Evolutionary conservation across 2,797 vertebrate genomes (phyloP).

Genomic region (Gymnothorax javanicus): DNA sequence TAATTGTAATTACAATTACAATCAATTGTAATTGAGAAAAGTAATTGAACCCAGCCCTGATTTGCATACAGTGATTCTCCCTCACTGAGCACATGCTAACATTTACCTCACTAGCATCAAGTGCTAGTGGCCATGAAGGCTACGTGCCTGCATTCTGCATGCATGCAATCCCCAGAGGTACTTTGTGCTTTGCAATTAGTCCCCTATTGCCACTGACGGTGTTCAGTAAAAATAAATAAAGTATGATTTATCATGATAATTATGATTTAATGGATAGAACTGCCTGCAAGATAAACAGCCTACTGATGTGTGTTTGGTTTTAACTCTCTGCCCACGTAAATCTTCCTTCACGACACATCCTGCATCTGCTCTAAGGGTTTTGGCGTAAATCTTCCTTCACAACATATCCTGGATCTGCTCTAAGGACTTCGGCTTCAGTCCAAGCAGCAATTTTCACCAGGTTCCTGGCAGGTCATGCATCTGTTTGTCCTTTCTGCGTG

Average conservation of each 20-base stretch:
- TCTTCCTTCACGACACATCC: neutral
- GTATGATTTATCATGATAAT: slow-evolving; percentile 26
- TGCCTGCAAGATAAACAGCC: slow-evolving; percentile 20
- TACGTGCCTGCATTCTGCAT: neutral
- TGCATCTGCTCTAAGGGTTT: slow-evolving; percentile 9
- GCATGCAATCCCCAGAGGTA: neutral
- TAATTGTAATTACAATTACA: too few species aligned
- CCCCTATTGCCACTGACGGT: neutral
- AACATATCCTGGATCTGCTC: neutral
- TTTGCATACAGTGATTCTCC: slow-evolving; percentile 49
- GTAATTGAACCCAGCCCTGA: too few species aligned
- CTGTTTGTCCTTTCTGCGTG: neutral
- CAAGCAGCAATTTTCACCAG: neutral
- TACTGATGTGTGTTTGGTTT: neutral
- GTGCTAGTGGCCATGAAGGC: slow-evolving; percentile 42
- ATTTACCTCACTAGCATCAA: slow-evolving; percentile 54
- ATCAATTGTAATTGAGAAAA: too few species aligned
- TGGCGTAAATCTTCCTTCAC: neutral
- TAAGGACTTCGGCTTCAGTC: neutral
- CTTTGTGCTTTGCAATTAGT: slow-evolving; percentile 1
- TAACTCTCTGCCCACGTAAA: neutral
- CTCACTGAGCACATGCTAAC: slow-evolving; percentile 46
- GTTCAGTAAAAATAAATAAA: slow-evolving; percentile 29
- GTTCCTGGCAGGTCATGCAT: too few species aligned
- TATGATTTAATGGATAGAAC: slow-evolving; percentile 14